A percentile compares a stretch with the other conserved stretches of the same genome.
phyloP scores from a whole-genome alignment of 2,888 invertebrate genomes.

The Baronia brevicornis region DNA sequence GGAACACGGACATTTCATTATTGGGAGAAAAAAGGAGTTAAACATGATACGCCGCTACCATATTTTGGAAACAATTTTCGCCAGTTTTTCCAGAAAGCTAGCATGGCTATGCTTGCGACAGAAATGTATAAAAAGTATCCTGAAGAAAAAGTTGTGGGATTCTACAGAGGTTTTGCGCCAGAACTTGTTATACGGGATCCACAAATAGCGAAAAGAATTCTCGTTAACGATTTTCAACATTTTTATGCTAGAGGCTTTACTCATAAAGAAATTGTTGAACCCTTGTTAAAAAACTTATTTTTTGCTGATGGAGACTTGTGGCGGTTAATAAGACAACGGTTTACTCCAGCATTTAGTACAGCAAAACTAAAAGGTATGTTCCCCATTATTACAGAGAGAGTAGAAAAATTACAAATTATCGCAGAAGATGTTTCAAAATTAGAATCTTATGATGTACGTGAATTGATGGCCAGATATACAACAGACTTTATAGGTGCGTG shows the following conservation, averaged over 20 bases:
- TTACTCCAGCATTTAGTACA: conserved; percentile 57
- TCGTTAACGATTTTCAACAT: conserved; percentile 48
- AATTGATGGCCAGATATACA: conserved; percentile 62
- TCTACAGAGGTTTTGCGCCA: conserved; percentile 42
- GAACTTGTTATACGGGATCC: conserved; percentile 57
- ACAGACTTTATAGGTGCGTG: conserved; percentile 63
- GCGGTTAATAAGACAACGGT: conserved; percentile 52
- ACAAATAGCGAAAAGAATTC: conserved; percentile 48
- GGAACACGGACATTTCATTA: conserved; percentile 45
- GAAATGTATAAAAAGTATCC: conserved; percentile 50
- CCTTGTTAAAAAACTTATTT: conserved; percentile 53
- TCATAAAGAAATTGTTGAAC: conserved; percentile 49
- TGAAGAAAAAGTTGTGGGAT: conserved; percentile 54
- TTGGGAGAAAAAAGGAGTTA: conserved; percentile 51
- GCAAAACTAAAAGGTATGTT: conserved; percentile 63
- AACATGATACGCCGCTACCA: conserved; percentile 49
- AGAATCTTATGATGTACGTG: conserved; percentile 49
- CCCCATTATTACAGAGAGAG: conserved; percentile 52
- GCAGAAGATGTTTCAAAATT: conserved; percentile 38
- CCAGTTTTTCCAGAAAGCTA: conserved; percentile 43
- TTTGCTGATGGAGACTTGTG: conserved; percentile 60
- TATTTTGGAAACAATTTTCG: conserved; percentile 46
- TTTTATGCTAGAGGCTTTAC: conserved; percentile 53
- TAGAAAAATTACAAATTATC: conserved; percentile 47
- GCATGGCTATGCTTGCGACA: conserved; percentile 50